Base-by-base conservation (phyloP, 1,140 invertebrate genomes). In the Cydia splendana region DNA sequence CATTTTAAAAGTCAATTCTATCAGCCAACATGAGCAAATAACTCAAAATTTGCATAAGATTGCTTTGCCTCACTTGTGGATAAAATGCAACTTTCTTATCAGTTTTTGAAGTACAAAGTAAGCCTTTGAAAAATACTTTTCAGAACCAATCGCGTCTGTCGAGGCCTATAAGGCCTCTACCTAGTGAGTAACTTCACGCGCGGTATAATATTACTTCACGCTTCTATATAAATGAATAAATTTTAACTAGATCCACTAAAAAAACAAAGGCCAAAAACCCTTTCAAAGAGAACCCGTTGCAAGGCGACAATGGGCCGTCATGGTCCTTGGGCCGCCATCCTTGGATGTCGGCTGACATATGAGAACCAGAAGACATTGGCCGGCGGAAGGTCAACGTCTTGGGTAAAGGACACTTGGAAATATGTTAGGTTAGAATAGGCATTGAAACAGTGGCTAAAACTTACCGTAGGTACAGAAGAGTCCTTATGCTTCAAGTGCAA, bases 361-460 rank as follows among this genome's bases (percentile, higher is more conserved):
- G 65, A 67, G 65, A 67, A 67, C 30, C 15, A 2, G 65, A 38
- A 67, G 30, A 67, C 65, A 67, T 67, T 67, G 65, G 28, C 65
- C 24, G 65, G 24, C 13, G 12, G 65, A 34, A 67, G 57, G 57
- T 62, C 18, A 62, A 62, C 53, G 53, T 62, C 57, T 62, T 62
- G 20, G 57, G 57, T 24, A 62, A 62, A 62, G 18, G 53, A 24
- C 12, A 62, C 51, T 24, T 9, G 5, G n/a, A 18, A 57, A 18
- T 57, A 20, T n/a, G 45, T 15, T n/a, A n/a, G n/a, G n/a, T n/a
- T n/a, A n/a, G n/a, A n/a, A 48, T 48, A 48, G 45, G 45, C 12
- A 3, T 13, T 48, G 13, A 12, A 15, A 48, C 12, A 4, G 15
- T 48, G 45, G 2, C n/a, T 30, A 30, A 30, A 30, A 30, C 30